Evolutionary conservation across 2,888 invertebrate species (phyloP).

Genomic region (Camptogramma bilineatum): DNA sequence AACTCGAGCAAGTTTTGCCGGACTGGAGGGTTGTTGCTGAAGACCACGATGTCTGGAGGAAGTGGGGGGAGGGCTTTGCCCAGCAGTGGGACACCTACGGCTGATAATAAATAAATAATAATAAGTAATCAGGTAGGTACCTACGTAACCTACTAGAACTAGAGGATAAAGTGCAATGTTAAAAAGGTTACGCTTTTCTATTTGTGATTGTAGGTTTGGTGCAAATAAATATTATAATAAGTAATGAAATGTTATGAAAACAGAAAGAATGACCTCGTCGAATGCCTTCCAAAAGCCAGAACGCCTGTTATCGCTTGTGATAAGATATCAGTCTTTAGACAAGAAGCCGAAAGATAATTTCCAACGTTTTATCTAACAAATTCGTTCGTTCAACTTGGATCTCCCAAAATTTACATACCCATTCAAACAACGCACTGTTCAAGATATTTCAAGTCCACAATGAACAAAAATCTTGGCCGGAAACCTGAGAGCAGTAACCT

Average conservation of each 20-base stretch:
- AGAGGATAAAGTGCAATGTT: not conserved
- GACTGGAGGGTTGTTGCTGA: too few species aligned
- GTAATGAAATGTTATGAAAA: constrained; percentile 52
- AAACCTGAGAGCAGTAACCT: constrained; percentile 1
- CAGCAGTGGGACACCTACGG: too few species aligned
- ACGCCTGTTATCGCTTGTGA: constrained; percentile 59
- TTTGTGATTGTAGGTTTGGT: not conserved
- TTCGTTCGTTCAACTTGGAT: constrained; percentile 73
- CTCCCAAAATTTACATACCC: constrained; percentile 61
- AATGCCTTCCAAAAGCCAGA: constrained; percentile 55
- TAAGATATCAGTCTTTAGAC: constrained; percentile 70
- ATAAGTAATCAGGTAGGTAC: not conserved
- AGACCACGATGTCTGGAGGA: too few species aligned
- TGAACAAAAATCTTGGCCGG: not conserved
- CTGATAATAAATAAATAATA: too few species aligned
- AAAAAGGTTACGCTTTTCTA: not conserved
- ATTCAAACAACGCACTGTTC: not conserved
- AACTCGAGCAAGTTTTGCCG: too few species aligned
- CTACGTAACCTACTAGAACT: too few species aligned
- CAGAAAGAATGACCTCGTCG: constrained; percentile 53
- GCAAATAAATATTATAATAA: not conserved
- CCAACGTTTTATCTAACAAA: constrained; percentile 64
- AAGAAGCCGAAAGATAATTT: constrained; percentile 63
- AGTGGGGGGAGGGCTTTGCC: too few species aligned
- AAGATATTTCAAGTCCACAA: not conserved